Conservation (phyloP, 2,797 vertebrate species). For the Sebastiscus tertius region DNA sequence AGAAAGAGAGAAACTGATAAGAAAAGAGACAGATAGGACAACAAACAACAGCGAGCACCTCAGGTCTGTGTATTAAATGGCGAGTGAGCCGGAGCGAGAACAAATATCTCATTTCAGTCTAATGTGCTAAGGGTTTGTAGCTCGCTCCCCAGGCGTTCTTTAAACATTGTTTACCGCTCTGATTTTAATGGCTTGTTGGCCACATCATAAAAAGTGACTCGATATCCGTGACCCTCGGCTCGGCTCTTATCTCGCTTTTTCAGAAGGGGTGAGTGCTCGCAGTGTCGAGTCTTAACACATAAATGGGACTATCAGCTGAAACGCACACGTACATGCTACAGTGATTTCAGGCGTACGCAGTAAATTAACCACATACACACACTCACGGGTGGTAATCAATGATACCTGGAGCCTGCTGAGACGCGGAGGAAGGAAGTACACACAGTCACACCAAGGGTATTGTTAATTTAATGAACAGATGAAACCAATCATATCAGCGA, state of each 20-base stretch:
- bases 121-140: conserved; percentile 58
- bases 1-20: conserved; percentile 62
- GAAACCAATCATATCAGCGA: conserved; percentile 37
- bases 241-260: conserved; percentile 65
- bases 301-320: conserved; percentile 56
- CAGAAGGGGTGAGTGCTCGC: conserved; percentile 42
- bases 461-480: conserved; percentile 51
- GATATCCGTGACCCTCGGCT: conserved; percentile 61
- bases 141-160: conserved; percentile 61
- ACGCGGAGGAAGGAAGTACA: conserved; percentile 34
- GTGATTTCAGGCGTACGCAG: conserved; percentile 42
- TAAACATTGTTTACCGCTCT: conserved; percentile 70
- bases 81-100: conserved; percentile 58
- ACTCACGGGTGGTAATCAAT: conserved; percentile 39
- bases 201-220: conserved; percentile 68
- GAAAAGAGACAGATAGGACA: conserved; percentile 49
- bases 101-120: conserved; percentile 69
- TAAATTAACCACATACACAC: conserved; percentile 49
- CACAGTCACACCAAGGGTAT: conserved; percentile 7
- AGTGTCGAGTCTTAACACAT: conserved; percentile 34
- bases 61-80: conserved; percentile 58
- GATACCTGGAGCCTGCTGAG: conserved; percentile 50
- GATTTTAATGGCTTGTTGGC: conserved; percentile 78
- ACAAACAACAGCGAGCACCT: conserved; percentile 57
- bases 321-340: conserved; percentile 48